Base-by-base conservation (phyloP, 2,888 invertebrate genomes). In the Leptinotarsa juncta region DNA sequence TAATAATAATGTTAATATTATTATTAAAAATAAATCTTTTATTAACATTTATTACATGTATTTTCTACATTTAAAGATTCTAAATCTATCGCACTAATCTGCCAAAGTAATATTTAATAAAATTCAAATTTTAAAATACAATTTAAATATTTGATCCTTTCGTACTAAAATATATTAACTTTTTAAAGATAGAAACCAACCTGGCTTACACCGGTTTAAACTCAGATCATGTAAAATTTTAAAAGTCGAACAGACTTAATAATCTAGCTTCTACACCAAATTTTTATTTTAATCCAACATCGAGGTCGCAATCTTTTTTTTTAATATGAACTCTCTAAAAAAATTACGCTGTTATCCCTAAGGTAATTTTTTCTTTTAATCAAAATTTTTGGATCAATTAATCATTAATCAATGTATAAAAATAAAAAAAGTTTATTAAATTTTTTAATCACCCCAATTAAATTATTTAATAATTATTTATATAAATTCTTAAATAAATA, bases 261-360 rank as follows among this genome's bases (percentile, higher is more conserved):
- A 89, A 77, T 89, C 90, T 89, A 92, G 90, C 90, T 89, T 88
- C 91, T 94, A 85, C 93, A 90, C 90, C 90, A 89, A 90, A 90
- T 89, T 89, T 90, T 90, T 89, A 90, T 86, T 90, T 92, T 94
- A 94, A 94, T 94, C 93, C 94, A 95, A 94, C 94, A 95, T 95
- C 94, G 94, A 95, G 94, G 94, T 94, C 93, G 92, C 92, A 94
- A 94, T 90, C 93, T 91, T 88, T 91, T 90, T 90, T 92, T 91
- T 90, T 89, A 91, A 94, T 94, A 88, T 86, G 93, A 90, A 90
- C 94, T 94, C 90, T 94, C 90, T 89, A 92, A 92, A 91, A 91
- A 91, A 90, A 94, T 94, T 91, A 94, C 91, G 92, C 94, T 94
- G 94, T 94, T 94, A 94, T 94, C 93, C 93, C 93, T 93, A 92